phyloP scores from a whole-genome alignment of 92 coral and sea anemone genomes.

The Paramuricea clavata region DNA sequence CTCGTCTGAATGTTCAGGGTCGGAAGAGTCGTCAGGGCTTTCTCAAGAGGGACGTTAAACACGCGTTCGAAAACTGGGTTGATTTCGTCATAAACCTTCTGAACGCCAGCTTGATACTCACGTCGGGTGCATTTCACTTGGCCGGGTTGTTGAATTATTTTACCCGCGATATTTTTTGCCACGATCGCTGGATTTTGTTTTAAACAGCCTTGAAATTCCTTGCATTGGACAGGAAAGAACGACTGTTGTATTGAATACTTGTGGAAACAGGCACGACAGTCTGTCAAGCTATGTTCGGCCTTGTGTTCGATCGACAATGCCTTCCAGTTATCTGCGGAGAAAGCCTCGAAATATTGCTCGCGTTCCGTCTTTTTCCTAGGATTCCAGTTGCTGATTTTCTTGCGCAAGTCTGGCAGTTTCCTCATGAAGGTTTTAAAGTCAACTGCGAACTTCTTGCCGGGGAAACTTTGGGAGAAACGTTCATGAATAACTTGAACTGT shows the following conservation, averaged over 20 bases:
- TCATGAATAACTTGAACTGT: too few relatives aligned
- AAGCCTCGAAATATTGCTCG: background rate
- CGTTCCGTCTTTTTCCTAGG: background rate
- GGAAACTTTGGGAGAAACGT: too few relatives aligned
- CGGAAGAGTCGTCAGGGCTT: slow-evolving; percentile 42
- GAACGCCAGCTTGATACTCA: slow-evolving; percentile 1
- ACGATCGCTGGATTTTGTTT: too few relatives aligned
- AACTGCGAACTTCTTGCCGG: too few relatives aligned
- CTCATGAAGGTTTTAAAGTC: too few relatives aligned
- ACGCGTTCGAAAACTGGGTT: slow-evolving; percentile 16
- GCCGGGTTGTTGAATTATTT: background rate
- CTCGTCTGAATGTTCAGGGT: slow-evolving; percentile 20
- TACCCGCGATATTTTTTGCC: too few relatives aligned
- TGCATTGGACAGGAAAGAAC: too few relatives aligned
- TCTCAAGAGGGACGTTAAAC: slow-evolving; percentile 23
- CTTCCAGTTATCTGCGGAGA: slow-evolving; percentile 5
- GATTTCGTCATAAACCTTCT: slow-evolving; percentile 26
- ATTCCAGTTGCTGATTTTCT: too few relatives aligned
- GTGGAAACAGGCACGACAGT: background rate
- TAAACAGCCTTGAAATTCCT: too few relatives aligned
- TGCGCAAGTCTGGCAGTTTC: too few relatives aligned
- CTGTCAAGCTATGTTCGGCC: background rate
- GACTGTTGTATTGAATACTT: background rate
- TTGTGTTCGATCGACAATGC: background rate
- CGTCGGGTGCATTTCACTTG: background rate